Conservation (phyloP, 2,797 vertebrate species). For the Takifugu ocellatus region DNA sequence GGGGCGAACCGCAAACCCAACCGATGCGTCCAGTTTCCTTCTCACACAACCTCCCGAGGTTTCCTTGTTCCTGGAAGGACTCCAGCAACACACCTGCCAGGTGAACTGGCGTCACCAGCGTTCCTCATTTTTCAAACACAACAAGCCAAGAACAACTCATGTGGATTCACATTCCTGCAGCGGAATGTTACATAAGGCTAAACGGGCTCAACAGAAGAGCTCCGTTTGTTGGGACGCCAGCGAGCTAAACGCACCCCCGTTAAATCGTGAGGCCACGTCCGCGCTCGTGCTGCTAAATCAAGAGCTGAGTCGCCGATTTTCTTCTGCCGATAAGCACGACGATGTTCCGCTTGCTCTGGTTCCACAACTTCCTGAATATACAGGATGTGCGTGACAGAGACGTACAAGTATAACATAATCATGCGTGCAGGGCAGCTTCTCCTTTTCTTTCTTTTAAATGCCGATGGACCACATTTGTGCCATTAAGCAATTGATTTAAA, state of each 20-base stretch:
- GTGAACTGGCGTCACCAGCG: constrained; percentile 9
- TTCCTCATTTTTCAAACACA: constrained; percentile 34
- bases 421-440: no score
- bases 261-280: constrained; percentile 50
- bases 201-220: constrained; percentile 33
- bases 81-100: constrained; percentile 27
- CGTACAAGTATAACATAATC: no score
- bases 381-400: no score
- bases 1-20: constrained; percentile 7
- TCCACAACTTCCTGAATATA: no score
- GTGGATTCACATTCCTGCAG: constrained; percentile 4
- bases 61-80: constrained; percentile 10
- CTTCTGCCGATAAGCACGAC: no score
- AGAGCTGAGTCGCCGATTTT: no score
- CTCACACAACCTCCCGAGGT: constrained; percentile 48
- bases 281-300: neutral
- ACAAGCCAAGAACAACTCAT: neutral
- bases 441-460: no score
- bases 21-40: constrained; percentile 32
- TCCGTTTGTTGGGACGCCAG: constrained; percentile 63
- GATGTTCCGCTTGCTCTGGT: no score
- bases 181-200: constrained; percentile 33
- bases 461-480: no score
- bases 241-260: constrained; percentile 47
- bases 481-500: no score